These are phyloP conservation scores for Falco berigora DNA, from an alignment of 2,797 vertebrate genomes.

Conservation along the genomic window DNA sequence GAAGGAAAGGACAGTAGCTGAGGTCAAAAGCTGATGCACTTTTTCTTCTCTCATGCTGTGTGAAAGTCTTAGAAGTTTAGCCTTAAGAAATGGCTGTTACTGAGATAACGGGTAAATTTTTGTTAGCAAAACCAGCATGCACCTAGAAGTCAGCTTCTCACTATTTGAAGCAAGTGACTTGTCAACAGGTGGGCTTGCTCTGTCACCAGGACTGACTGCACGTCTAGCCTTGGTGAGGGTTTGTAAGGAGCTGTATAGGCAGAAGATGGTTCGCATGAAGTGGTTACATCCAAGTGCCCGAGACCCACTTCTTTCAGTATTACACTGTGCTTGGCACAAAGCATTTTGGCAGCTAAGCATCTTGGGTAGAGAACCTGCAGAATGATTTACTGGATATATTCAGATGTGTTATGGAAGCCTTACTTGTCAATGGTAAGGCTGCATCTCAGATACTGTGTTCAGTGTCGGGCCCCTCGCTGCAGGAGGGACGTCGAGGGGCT, in stretches of 20 bases:
- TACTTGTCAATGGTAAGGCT: background rate
- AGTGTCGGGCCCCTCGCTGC: background rate
- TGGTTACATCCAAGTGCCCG: background rate
- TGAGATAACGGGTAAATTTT: background rate
- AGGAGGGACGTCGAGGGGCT: fast-evolving
- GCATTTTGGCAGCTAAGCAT: background rate
- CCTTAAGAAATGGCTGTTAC: background rate
- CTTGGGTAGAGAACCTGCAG: background rate
- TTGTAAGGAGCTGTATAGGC: background rate
- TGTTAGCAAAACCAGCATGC: background rate
- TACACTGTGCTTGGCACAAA: background rate
- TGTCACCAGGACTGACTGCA: background rate
- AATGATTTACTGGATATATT: background rate
- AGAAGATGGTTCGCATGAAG: background rate
- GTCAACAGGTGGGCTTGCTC: background rate
- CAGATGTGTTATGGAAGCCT: background rate
- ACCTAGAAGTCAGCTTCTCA: background rate
- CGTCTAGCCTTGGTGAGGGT: background rate
- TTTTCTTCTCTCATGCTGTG: background rate
- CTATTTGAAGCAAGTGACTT: background rate
- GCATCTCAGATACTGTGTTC: fast-evolving
- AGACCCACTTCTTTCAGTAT: background rate
- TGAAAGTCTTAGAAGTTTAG: background rate
- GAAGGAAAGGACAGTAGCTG: background rate
- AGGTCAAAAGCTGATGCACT: background rate